These are phyloP conservation scores for Bradypus variegatus DNA, from an alignment of 2,797 vertebrate genomes.

Conservation along the genomic window DNA sequence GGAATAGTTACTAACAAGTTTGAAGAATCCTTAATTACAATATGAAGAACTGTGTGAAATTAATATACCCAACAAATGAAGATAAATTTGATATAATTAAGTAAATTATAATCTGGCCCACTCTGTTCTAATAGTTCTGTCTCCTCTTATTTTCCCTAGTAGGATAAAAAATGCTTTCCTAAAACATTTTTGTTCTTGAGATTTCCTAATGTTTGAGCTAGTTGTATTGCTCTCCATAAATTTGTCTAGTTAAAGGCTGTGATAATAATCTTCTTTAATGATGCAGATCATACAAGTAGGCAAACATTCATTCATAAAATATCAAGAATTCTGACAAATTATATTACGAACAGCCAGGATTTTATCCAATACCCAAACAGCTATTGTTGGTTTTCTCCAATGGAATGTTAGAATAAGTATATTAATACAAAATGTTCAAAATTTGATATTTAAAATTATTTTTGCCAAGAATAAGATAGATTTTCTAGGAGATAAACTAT, in stretches of 20 bases:
- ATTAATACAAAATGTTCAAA: not conserved
- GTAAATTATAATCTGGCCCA: not conserved
- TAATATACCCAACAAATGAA: not conserved
- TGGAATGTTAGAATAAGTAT: not conserved
- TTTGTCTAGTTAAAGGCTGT: not conserved
- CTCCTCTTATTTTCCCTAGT: not conserved
- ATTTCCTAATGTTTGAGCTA: not conserved
- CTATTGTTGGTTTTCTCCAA: not conserved
- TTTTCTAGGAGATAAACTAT: not conserved
- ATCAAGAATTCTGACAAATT: not conserved
- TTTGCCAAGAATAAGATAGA: not conserved
- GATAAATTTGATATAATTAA: not conserved
- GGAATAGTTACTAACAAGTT: not conserved
- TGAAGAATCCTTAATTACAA: conserved; percentile 13
- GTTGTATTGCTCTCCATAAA: not conserved
- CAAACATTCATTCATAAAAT: conserved; percentile 6
- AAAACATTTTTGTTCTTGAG: not conserved
- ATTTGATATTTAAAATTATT: conserved; percentile 17
- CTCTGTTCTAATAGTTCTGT: not conserved
- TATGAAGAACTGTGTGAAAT: conserved; percentile 1
- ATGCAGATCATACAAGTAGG: conserved; percentile 34
- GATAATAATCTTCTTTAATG: not conserved
- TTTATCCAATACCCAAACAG: not conserved
- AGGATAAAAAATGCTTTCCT: not conserved
- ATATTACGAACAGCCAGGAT: not conserved